Base-by-base conservation (phyloP, 1,140 invertebrate species). In the Drosophila murphyi region DNA sequence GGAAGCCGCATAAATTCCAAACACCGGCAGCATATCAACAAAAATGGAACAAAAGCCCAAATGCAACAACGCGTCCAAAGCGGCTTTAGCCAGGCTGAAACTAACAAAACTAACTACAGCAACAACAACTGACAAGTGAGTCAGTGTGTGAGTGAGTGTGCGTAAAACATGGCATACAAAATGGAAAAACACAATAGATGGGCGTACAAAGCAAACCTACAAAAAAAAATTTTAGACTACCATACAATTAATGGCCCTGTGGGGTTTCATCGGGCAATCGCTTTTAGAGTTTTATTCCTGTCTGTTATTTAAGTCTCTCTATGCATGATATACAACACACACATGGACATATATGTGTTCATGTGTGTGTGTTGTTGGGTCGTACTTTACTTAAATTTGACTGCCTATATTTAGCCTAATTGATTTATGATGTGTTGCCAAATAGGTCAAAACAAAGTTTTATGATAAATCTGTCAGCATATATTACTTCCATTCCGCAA, bases 1-100 rank as follows among this genome's bases (percentile, higher is more conserved):
- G 48, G 85, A 88, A 88, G 85, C 85, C 85, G 80, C 85, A 89
- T 88, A 89, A 88, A 88, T 88, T 88, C 77, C 82, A 76, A 81
- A 76, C 74, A 86, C 82, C 85, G 71, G 56, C 61, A 60, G 52
- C 69, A 61, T 64, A 82, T 71, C 82, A 73, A 73, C 75, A 75
- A 55, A 75, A 86, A 86, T 35, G 50, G 48, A 57, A 69, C 51
- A 71, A 75, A 70, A 43, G 67, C 65, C 76, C 72, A 71, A 78
- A 75, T 71, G 65, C 65, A 70, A 72, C 81, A 76, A 78, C 61
- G 70, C 78, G 77, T 78, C 75, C 64, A 86, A 86, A 86, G 82
- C 82, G 60, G 82, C 78, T 82, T 86, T 82, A 65, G 67, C 31
- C 57, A 61, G 78, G 76, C 77, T 43, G 54, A 77, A 69, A 78